phyloP scores from a whole-genome alignment of 2,888 invertebrate species.

The Acanthopleura granulata region DNA sequence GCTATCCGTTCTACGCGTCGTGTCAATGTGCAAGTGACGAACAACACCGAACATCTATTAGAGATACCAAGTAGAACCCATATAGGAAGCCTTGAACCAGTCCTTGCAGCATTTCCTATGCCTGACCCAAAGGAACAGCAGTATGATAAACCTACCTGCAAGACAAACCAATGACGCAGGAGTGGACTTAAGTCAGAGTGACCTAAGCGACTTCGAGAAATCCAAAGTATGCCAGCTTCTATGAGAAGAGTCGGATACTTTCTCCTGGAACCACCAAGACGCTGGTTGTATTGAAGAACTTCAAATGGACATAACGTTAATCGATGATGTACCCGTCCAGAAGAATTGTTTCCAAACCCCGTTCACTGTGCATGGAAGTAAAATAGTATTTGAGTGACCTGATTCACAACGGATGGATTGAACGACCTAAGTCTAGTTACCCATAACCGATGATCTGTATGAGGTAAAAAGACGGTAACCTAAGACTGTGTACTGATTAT shows the following conservation, averaged over 20 bases:
- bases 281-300: neutral
- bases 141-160: too few species aligned
- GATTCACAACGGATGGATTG: neutral
- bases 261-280: neutral
- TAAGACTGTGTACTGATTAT: neutral
- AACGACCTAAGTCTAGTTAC: neutral
- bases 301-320: neutral
- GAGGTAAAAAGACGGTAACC: neutral
- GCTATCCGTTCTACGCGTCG: neutral
- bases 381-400: neutral
- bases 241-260: neutral
- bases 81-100: neutral
- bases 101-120: slow-evolving; percentile 1
- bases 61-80: slow-evolving; percentile 2
- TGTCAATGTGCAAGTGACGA: neutral
- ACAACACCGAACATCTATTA: neutral
- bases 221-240: too few species aligned
- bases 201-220: too few species aligned
- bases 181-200: too few species aligned
- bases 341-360: neutral
- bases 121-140: neutral
- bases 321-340: neutral
- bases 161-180: too few species aligned
- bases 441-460: too few species aligned
- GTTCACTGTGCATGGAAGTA: neutral